Evolutionary conservation across 2,113 vertebrate genomes (phyloP), one percentile per base, ranked within the genome.

Genomic region (Nannospalax galili): DNA sequence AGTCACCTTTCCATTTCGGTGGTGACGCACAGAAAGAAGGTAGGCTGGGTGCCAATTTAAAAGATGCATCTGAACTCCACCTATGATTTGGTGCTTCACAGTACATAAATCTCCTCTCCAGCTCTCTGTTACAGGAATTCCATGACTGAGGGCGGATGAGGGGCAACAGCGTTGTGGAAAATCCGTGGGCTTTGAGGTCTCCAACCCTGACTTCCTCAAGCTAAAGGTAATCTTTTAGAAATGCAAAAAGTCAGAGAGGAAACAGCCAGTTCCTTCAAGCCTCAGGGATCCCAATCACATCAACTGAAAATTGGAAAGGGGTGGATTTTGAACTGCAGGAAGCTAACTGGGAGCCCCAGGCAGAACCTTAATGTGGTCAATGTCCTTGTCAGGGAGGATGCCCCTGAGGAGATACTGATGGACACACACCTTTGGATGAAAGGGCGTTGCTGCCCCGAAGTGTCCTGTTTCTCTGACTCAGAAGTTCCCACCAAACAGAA

Each of bases 321-420:
- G 60, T 67, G 20, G 72, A 90, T 64, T 95, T 77, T 65, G 67
- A 93, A 65, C 32, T 81, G 62, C 58, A 42, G 81, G 92, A 84
- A 94, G 72, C 75, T 93, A 96, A 93, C 26, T 94, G 88, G 75
- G 62, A 93, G 74, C 70, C 92, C 12, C 62, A 42, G 70, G 84
- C 86, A 96, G 60, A 89, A 94, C 81, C 40, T 85, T 96, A 42
- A 81, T 26, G 75, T 48, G 81, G 84, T 92, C 45, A 90, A 67
- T 90, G 92, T 73, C 35, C 74, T 96, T 91, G 81, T 42, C 93
- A 19, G 11, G 17, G 3, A 70, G 32, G 15, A 58, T 0, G 24
- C 91, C 35, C 75, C 64, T 32, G 80, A 56, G 45, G 52, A 52
- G 62, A 78, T 62, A 24, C 60, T 67, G 77, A 60, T n/a, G 70